Evolutionary conservation across 53 echinoderm and acorn worm genomes (phyloP), one percentile per base, ranked within the genome.

Genomic region (Stichopus horrens): DNA sequence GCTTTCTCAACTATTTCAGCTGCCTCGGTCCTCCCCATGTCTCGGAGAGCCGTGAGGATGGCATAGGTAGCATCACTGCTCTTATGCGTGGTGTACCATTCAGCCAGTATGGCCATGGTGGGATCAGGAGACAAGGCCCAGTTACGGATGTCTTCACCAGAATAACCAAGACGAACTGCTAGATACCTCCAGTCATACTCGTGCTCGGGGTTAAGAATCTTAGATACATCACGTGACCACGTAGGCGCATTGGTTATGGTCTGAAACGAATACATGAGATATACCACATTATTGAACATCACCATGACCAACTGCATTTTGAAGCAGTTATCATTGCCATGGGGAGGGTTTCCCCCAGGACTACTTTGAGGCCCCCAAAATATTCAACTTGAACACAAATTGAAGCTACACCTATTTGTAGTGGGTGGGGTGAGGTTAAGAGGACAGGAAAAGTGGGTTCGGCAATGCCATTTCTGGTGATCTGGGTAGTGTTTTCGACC

Each of bases 51-150:
- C 8, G 93, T 95, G 23, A 96, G 89, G 52, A 96, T 91, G 60
- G 96, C 96, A 56, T 89, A 95, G 19, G 96, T 95, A 18, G 96
- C 95, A 8, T 96, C 95, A 52, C 94, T 95, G 77, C 95, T 96
- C 83, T 96, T 95, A 79, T 96, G 96, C 9, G 92, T 92, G 53
- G 94, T 93, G 90, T 96, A 96, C 96, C 96, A 96, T 21, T 96
- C 96, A 1, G 94, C 93, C 59, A 96, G 89, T 9, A 96, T 86
- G 22, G 95, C 90, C 96, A 96, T 95, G 11, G 96, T 95, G 5
- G 96, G 96, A 80, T 96, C 96, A 16, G 94, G 95, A 14, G 95
- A 94, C 67, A 94, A 79, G 19, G 95, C 96, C 96, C 96, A 96
- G 89, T 95, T 96, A 5, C 96, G 93, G 23, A 96, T 91, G 80